Evolutionary conservation across 2,113 vertebrate genomes (phyloP).

Genomic region (Ochotona curzoniae): DNA sequence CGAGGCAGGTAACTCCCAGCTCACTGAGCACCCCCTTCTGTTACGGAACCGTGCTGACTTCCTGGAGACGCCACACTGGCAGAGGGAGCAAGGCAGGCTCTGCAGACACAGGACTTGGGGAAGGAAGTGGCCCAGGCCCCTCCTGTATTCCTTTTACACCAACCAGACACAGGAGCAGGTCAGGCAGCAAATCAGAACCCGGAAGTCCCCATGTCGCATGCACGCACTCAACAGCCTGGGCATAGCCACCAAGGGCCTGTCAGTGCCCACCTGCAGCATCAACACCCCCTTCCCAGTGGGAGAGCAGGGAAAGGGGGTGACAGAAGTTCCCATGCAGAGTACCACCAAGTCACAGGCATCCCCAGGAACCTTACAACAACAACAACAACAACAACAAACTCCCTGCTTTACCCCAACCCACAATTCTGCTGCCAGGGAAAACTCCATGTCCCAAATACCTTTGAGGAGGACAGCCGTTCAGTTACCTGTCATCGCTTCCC

Average conservation of each 20-base stretch:
- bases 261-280: not conserved
- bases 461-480: constrained; percentile 65
- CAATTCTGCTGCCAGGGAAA: not conserved
- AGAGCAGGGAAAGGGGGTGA: constrained; percentile 38
- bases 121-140: not conserved
- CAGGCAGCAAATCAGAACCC: constrained; percentile 74
- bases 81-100: not conserved
- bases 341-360: not conserved
- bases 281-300: not conserved
- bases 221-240: not conserved
- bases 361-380: not conserved
- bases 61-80: not conserved
- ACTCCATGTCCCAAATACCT: constrained; percentile 48
- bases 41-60: not conserved
- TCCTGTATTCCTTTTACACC: not conserved
- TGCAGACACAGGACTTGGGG: rapidly evolving
- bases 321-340: constrained; percentile 36
- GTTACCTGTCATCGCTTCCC: constrained; percentile 83
- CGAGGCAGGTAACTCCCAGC: not conserved
- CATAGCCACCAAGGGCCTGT: rapidly evolving
- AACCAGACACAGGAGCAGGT: constrained; percentile 77
- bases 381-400: not conserved
- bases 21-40: not conserved
- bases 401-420: not conserved
- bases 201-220: not conserved